Evolutionary conservation across 2,797 vertebrate species (phyloP).

Genomic region (Pempheris klunzingeri): DNA sequence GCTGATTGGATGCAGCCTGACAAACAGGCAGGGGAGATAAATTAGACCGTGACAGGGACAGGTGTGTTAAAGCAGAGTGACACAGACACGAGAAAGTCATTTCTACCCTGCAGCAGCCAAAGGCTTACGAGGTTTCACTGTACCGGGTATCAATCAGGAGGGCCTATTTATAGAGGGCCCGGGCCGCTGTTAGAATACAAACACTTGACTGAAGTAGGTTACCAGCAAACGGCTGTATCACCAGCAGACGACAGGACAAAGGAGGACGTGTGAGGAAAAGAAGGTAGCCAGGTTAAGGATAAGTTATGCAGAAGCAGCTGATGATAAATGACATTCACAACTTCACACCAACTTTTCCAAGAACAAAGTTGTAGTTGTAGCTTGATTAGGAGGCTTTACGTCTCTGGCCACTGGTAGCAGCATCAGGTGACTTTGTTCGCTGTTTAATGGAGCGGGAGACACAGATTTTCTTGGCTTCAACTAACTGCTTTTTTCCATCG

Average conservation of each 20-base stretch:
- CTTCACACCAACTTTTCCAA: constrained; percentile 38
- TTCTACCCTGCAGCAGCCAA: constrained; percentile 69
- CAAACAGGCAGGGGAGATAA: constrained; percentile 52
- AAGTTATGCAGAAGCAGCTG: constrained; percentile 37
- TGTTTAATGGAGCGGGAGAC: too few species aligned
- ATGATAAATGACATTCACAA: constrained; percentile 65
- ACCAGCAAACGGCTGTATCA: constrained; percentile 52
- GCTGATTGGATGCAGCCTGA: constrained; percentile 47
- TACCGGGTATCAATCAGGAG: constrained; percentile 75
- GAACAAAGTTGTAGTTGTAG: constrained; percentile 9
- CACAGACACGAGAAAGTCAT: constrained; percentile 74
- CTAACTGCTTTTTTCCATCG: neutral
- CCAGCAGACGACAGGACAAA: constrained; percentile 44
- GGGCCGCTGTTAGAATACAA: constrained; percentile 72
- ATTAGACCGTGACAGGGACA: constrained; percentile 62
- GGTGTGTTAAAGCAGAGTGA: constrained; percentile 66
- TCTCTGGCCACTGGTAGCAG: too few species aligned
- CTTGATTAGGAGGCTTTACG: neutral
- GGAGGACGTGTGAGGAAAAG: constrained; percentile 45
- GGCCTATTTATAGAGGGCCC: constrained; percentile 82
- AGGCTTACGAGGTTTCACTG: constrained; percentile 71
- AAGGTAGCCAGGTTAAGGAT: constrained; percentile 28
- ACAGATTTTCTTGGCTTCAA: neutral
- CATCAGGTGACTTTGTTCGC: too few species aligned
- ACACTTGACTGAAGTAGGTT: constrained; percentile 82